Evolutionary conservation across 2,888 invertebrate species (phyloP).

Genomic region (Acleris literana): DNA sequence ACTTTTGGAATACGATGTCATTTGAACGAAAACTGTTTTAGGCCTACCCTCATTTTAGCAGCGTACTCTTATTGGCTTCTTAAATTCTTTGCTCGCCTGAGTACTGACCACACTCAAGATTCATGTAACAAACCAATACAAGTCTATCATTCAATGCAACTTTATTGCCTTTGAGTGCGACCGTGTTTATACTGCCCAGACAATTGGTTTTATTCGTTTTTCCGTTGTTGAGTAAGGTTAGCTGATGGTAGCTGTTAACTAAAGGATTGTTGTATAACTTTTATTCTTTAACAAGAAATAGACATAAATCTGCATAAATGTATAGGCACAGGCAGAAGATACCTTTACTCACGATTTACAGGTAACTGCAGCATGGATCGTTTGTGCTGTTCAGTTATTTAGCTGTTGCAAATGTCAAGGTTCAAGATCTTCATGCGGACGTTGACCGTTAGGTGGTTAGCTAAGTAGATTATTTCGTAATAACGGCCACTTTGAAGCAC

Average conservation of each 20-base stretch:
- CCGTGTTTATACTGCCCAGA: slow-evolving; percentile 6
- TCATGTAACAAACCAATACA: slow-evolving; percentile 12
- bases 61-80: slow-evolving; percentile 2
- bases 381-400: slow-evolving; percentile 20
- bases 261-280: slow-evolving; percentile 1
- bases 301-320: background rate
- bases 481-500: background rate
- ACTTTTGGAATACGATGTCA: background rate
- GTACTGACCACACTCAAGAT: slow-evolving; percentile 64
- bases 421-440: slow-evolving; percentile 51
- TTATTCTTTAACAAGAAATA: background rate
- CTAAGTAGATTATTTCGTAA: background rate
- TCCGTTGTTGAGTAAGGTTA: slow-evolving; percentile 32
- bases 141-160: slow-evolving; percentile 21
- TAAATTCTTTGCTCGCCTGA: slow-evolving; percentile 30
- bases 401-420: slow-evolving; percentile 53
- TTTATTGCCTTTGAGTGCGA: slow-evolving; percentile 29
- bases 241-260: slow-evolving; percentile 15
- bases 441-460: slow-evolving; percentile 47
- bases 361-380: background rate
- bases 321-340: background rate
- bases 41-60: background rate
- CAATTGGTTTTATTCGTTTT: slow-evolving; percentile 26
- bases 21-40: background rate
- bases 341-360: background rate